Conservation (phyloP, 2,888 invertebrate genomes). For the Noctua pronuba region DNA sequence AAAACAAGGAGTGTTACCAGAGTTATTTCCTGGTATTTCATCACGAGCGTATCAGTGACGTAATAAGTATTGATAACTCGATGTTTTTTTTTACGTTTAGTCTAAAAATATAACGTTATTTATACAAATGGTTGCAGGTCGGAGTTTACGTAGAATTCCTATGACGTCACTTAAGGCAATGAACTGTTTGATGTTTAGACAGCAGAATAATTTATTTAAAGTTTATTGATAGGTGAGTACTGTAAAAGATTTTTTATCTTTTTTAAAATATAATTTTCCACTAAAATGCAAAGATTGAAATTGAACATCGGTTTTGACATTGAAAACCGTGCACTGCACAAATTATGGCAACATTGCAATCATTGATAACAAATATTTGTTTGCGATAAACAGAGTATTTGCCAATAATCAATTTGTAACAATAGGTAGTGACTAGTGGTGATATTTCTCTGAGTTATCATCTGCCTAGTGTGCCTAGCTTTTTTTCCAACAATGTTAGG, state of each 20-base stretch:
- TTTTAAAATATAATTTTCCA: no score
- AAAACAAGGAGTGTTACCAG: not conserved
- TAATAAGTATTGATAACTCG: not conserved
- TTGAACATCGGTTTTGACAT: not conserved
- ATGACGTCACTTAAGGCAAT: not conserved
- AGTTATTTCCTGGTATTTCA: constrained; percentile 2
- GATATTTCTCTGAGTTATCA: not conserved
- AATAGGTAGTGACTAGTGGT: not conserved
- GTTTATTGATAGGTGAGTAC: constrained; percentile 17
- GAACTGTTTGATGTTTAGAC: not conserved
- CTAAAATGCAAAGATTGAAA: not conserved
- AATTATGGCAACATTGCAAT: constrained; percentile 6
- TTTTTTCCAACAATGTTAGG: no score
- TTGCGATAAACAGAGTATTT: not conserved
- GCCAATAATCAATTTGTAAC: not conserved
- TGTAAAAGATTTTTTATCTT: not conserved
- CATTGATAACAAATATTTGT: not conserved
- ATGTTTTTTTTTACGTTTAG: not conserved
- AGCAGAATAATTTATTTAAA: not conserved
- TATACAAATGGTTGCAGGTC: constrained; percentile 14
- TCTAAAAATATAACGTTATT: constrained; percentile 14
- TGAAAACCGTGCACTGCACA: not conserved
- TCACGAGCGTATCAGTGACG: constrained; percentile 10
- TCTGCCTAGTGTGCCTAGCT: no score
- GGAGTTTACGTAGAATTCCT: not conserved